A percentile compares a stretch with the other conserved stretches of the same genome.
Conservation (phyloP, 2,888 invertebrate genomes). For the Neelides folsomi region DNA sequence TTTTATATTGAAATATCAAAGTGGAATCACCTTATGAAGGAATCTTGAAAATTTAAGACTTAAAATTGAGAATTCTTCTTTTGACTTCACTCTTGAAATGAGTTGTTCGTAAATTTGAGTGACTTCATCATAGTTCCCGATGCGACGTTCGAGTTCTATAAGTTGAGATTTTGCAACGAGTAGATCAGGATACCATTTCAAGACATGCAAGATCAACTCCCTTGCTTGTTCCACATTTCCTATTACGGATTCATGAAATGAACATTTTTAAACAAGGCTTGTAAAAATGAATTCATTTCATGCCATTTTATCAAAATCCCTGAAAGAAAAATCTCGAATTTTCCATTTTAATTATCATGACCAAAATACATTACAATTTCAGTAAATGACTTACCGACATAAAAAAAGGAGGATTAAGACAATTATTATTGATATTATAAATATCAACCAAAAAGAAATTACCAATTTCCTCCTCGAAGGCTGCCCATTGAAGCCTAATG, state of each 20-base stretch:
- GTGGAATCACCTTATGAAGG: constrained; percentile 39
- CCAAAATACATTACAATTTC: too few relatives aligned
- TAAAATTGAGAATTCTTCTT: constrained; percentile 37
- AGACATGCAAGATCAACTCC: constrained; percentile 40
- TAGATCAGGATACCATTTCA: constrained; percentile 40
- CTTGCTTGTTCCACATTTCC: constrained; percentile 40
- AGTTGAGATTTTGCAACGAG: constrained; percentile 42
- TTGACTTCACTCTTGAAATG: constrained; percentile 29
- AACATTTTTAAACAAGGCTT: too few relatives aligned
- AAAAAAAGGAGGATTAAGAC: too few relatives aligned
- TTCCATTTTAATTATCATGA: too few relatives aligned
- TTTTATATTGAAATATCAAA: too few relatives aligned
- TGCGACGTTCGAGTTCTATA: constrained; percentile 42
- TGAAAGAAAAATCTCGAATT: too few relatives aligned
- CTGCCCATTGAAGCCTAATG: constrained; percentile 44
- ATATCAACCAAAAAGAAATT: constrained; percentile 12
- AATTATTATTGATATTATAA: background rate
- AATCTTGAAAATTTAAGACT: constrained; percentile 43
- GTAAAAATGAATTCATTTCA: too few relatives aligned
- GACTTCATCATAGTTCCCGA: constrained; percentile 36
- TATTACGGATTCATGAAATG: constrained; percentile 27
- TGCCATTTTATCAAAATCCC: too few relatives aligned
- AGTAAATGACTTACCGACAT: too few relatives aligned
- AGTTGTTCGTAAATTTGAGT: constrained; percentile 39
- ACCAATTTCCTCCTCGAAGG: constrained; percentile 46